These are phyloP conservation scores for Empidonax traillii DNA, from an alignment of 2,113 vertebrate genomes.

Conservation along the genomic window DNA sequence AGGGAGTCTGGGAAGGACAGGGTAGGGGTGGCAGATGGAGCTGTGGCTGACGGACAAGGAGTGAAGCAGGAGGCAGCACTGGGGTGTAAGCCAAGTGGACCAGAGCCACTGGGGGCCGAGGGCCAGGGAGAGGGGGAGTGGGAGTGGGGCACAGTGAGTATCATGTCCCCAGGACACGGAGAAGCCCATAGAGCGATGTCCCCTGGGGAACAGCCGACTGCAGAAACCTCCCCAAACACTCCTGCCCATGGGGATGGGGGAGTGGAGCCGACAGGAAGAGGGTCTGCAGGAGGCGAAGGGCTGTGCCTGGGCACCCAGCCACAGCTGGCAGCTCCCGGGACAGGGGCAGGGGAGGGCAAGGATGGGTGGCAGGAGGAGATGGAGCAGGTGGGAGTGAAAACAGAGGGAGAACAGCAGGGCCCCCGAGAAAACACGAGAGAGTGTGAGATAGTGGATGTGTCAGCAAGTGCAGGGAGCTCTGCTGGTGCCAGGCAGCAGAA, in stretches of 20 bases:
- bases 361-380: neutral
- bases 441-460: neutral
- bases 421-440: rapidly evolving
- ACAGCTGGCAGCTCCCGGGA: neutral
- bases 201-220: neutral
- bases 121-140: neutral
- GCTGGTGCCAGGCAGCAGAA: neutral
- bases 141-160: rapidly evolving
- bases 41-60: rapidly evolving
- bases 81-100: neutral
- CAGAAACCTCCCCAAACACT: neutral
- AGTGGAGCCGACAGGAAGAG: rapidly evolving
- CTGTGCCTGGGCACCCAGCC: neutral
- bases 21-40: too few relatives aligned
- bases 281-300: neutral
- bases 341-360: neutral
- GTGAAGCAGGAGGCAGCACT: neutral
- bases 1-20: neutral
- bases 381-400: rapidly evolving
- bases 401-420: neutral
- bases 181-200: rapidly evolving
- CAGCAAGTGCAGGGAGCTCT: rapidly evolving
- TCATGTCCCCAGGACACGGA: rapidly evolving
- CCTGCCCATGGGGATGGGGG: neutral
- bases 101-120: rapidly evolving